Conservation (phyloP, 2,888 invertebrate species). For the Gortyna flavago region DNA sequence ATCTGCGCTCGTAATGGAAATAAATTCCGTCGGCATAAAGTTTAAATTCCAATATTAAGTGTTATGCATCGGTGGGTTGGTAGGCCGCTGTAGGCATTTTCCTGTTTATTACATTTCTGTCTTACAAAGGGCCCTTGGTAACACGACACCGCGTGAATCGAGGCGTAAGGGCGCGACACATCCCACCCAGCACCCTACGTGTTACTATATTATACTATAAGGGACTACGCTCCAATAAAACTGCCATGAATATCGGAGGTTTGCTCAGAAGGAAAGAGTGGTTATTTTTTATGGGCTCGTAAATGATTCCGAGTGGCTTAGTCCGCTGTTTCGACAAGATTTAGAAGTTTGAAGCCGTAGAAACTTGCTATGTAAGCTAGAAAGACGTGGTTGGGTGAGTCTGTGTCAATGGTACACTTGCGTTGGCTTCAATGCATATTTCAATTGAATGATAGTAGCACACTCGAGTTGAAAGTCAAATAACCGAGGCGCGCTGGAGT, state of each 20-base stretch:
- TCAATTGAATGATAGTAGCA: slow-evolving; percentile 38
- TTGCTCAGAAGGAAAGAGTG: slow-evolving; percentile 68
- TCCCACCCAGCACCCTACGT: slow-evolving; percentile 67
- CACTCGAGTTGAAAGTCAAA: slow-evolving; percentile 55
- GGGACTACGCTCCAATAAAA: slow-evolving; percentile 65
- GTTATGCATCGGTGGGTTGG: slow-evolving; percentile 27
- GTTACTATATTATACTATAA: slow-evolving; percentile 60
- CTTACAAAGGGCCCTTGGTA: slow-evolving; percentile 71
- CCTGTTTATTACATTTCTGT: slow-evolving; percentile 78
- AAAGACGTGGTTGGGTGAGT: not conserved
- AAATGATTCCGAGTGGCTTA: slow-evolving; percentile 67
- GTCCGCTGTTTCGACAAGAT: slow-evolving; percentile 62
- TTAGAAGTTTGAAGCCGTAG: slow-evolving; percentile 47
- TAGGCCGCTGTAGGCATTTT: slow-evolving; percentile 72
- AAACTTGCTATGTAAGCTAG: slow-evolving; percentile 19
- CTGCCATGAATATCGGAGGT: slow-evolving; percentile 63
- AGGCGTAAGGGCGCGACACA: slow-evolving; percentile 73
- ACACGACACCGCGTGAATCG: slow-evolving; percentile 75
- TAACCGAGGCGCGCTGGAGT: slow-evolving; percentile 37
- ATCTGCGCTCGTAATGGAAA: slow-evolving; percentile 50
- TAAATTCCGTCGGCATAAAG: slow-evolving; percentile 55
- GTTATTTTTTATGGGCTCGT: slow-evolving; percentile 70
- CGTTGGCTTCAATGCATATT: slow-evolving; percentile 28
- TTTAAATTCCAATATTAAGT: slow-evolving; percentile 50
- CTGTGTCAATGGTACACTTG: slow-evolving; percentile 24